phyloP scores from a whole-genome alignment of 2,113 vertebrate genomes.

The Pluvialis apricaria region DNA sequence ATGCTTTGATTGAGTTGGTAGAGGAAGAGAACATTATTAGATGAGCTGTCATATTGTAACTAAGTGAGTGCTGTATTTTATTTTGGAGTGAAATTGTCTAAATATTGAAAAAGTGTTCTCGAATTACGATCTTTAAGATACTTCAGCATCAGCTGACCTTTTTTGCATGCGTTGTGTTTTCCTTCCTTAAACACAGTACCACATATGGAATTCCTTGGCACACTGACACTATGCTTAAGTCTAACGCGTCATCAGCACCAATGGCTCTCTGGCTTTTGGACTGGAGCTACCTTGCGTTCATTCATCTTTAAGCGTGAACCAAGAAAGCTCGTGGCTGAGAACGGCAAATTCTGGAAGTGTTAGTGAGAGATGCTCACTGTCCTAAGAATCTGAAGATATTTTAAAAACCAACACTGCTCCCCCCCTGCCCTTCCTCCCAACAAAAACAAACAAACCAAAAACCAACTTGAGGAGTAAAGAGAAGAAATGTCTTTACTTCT shows the following conservation, averaged over 20 bases:
- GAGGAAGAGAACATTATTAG: not conserved
- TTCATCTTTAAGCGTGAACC: not conserved
- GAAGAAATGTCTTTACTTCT: not conserved
- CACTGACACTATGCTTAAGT: rapidly evolving
- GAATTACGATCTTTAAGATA: not conserved
- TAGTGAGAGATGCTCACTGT: not conserved
- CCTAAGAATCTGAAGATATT: not conserved
- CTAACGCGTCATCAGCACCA: not conserved
- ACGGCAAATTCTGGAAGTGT: not conserved
- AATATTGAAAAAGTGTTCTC: not conserved
- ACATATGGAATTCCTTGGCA: not conserved
- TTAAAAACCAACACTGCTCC: not conserved
- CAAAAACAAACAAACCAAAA: not conserved
- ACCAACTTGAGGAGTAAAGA: not conserved
- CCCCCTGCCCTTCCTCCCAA: too few relatives aligned
- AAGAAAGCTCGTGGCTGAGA: not conserved
- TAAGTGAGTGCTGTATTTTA: not conserved
- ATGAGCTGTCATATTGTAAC: not conserved
- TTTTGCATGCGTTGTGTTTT: not conserved
- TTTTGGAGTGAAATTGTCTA: not conserved
- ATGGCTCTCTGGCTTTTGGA: not conserved
- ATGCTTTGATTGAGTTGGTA: not conserved
- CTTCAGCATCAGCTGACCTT: not conserved
- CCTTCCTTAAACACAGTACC: not conserved
- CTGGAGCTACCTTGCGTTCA: not conserved